Evolutionary conservation across 2,113 vertebrate genomes (phyloP).

Genomic region (Catharus bicknelli): DNA sequence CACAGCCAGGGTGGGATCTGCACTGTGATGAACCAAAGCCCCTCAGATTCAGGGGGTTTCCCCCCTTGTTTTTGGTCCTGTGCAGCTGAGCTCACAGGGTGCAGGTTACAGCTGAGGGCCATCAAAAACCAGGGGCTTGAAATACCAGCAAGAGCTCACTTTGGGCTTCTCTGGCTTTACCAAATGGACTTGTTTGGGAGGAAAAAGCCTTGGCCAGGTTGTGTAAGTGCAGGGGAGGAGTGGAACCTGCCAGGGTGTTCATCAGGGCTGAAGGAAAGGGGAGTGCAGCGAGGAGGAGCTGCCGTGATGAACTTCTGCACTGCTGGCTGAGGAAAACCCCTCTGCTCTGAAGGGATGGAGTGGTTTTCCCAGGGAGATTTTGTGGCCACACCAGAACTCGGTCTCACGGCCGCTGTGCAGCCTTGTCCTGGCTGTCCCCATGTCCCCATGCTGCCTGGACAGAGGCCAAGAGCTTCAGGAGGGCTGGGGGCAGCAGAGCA

Average conservation of each 20-base stretch:
- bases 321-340: rapidly evolving
- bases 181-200: rapidly evolving
- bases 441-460: background rate
- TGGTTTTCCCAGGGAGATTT: rapidly evolving
- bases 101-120: rapidly evolving
- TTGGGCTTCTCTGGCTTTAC: background rate
- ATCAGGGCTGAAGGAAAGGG: background rate
- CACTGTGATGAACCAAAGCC: background rate
- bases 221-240: background rate
- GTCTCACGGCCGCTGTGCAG: rapidly evolving
- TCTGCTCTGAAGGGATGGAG: background rate
- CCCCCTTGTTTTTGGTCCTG: background rate
- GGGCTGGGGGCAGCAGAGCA: rapidly evolving
- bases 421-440: background rate
- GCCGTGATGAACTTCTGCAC: rapidly evolving
- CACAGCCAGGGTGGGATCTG: background rate
- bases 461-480: rapidly evolving
- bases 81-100: rapidly evolving
- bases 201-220: rapidly evolving
- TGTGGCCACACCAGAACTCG: rapidly evolving
- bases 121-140: background rate
- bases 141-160: rapidly evolving
- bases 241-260: rapidly evolving
- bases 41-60: rapidly evolving
- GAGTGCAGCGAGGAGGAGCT: background rate